Evolutionary conservation across 2,797 vertebrate genomes (phyloP).

Genomic region (Zenarchopterus dispar): DNA sequence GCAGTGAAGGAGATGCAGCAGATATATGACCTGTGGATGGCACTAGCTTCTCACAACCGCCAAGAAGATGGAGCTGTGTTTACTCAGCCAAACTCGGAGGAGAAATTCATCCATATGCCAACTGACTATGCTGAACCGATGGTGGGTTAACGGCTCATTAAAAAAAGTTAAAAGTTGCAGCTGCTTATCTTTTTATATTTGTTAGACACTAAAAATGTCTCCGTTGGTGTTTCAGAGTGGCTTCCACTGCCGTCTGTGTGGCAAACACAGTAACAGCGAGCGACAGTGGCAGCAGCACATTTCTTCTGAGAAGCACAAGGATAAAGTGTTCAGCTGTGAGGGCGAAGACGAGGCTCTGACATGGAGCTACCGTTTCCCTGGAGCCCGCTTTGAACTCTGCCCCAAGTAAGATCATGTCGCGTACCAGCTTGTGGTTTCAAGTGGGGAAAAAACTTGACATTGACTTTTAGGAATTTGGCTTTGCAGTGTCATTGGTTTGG

Average conservation of each 20-base stretch:
- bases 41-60: slow-evolving; percentile 80
- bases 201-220: neutral
- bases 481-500: no score
- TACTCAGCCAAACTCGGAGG: slow-evolving; percentile 76
- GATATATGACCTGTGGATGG: slow-evolving; percentile 91
- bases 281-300: slow-evolving; percentile 98
- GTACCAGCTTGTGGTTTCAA: neutral
- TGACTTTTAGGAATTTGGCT: no score
- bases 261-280: slow-evolving; percentile 95
- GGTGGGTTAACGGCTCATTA: slow-evolving; percentile 73
- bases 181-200: neutral
- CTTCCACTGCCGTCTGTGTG: slow-evolving; percentile 93
- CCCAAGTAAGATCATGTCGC: slow-evolving; percentile 81
- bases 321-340: slow-evolving; percentile 91
- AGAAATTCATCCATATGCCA: slow-evolving; percentile 94
- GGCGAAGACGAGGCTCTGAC: slow-evolving; percentile 86
- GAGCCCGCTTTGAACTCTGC: slow-evolving; percentile 87
- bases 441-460: no score
- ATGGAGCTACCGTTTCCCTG: slow-evolving; percentile 94
- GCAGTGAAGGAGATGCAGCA: slow-evolving; percentile 94
- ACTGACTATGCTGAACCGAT: slow-evolving; percentile 91
- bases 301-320: slow-evolving; percentile 94
- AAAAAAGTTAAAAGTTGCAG: neutral
- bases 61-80: slow-evolving; percentile 78
- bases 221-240: slow-evolving; percentile 79